A percentile compares a stretch with the other conserved stretches of the same genome.
Evolutionary conservation across 2,797 vertebrate species (phyloP).

Genomic region (Acropternis orthonyx): DNA sequence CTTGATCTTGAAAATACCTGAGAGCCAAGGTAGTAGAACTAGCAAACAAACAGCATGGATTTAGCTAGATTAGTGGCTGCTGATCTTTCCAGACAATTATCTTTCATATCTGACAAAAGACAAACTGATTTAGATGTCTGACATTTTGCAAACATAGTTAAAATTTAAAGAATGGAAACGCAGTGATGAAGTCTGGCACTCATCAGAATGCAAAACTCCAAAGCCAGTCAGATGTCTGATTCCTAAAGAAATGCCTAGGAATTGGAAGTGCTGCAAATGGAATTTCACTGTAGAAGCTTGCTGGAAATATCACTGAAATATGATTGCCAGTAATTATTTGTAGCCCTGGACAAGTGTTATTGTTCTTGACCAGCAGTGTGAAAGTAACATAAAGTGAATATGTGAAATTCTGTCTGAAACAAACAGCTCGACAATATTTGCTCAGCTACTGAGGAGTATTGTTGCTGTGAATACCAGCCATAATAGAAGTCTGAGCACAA

Average conservation of each 20-base stretch:
- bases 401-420: conserved; percentile 57
- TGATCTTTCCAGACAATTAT: background rate
- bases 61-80: background rate
- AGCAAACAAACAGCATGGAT: background rate
- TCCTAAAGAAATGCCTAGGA: background rate
- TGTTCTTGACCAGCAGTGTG: conserved; percentile 52
- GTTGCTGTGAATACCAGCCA: conserved; percentile 19
- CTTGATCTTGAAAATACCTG: background rate
- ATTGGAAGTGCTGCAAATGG: background rate
- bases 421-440: conserved; percentile 30
- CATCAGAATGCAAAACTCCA: background rate
- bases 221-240: background rate
- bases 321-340: conserved; percentile 36
- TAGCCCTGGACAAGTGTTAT: background rate
- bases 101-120: background rate
- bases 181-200: background rate
- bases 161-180: conserved; percentile 23
- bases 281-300: conserved; percentile 5
- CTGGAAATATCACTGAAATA: conserved; percentile 21
- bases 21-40: background rate
- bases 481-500: conserved; percentile 20
- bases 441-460: conserved; percentile 18
- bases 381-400: conserved; percentile 57
- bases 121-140: conserved; percentile 28
- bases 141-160: conserved; percentile 35